A percentile compares a stretch with the other conserved stretches of the same genome.
phyloP scores from a whole-genome alignment of 2,797 vertebrate genomes.

The Gallinago stenura region DNA sequence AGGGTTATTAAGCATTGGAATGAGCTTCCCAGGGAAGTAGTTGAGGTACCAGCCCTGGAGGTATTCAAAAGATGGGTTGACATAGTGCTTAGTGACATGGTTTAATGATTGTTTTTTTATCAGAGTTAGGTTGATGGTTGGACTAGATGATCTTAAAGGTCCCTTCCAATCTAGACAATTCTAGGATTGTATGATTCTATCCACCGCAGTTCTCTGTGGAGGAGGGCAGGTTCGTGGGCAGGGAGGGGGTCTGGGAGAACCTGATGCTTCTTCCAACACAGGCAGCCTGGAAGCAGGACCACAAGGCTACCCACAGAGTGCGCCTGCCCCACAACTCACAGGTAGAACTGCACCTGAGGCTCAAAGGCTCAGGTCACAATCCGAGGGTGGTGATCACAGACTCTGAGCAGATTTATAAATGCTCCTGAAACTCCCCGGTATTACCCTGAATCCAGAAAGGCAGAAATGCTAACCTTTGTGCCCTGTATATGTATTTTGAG shows the following conservation, averaged over 20 bases:
- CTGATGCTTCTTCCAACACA: rapidly evolving
- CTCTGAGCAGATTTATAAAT: neutral
- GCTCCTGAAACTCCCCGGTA: neutral
- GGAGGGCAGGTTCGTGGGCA: rapidly evolving
- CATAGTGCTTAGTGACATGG: too few species aligned
- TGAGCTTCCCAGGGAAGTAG: too few species aligned
- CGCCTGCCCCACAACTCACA: neutral
- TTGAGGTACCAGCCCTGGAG: too few species aligned
- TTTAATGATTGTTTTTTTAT: too few species aligned
- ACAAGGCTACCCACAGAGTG: neutral
- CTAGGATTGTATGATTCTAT: too few species aligned
- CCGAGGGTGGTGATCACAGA: rapidly evolving
- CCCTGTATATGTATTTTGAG: conserved; percentile 90
- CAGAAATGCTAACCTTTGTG: conserved; percentile 83
- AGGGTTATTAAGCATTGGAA: too few species aligned
- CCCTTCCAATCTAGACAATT: too few species aligned
- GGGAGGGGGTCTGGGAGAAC: neutral
- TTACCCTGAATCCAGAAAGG: neutral
- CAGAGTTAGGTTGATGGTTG: too few species aligned
- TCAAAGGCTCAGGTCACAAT: neutral
- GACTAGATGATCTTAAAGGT: too few species aligned
- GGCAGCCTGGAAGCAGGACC: neutral
- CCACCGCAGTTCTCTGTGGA: neutral
- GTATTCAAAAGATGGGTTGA: too few species aligned
- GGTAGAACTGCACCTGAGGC: neutral